These are phyloP conservation scores for Acromyrmex heyeri DNA, from an alignment of 1,140 invertebrate genomes.

Conservation along the genomic window DNA sequence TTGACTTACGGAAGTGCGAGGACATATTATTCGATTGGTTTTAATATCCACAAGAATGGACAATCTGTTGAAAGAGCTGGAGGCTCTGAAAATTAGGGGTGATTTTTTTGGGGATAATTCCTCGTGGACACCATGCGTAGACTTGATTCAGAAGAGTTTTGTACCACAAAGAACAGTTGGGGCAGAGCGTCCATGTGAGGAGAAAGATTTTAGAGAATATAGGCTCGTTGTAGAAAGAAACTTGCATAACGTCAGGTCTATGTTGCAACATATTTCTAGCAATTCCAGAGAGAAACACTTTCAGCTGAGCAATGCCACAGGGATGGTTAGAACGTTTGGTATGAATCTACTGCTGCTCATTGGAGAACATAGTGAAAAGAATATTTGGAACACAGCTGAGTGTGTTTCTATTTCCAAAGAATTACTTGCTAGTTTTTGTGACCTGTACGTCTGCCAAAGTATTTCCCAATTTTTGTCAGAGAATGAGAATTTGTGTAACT, in stretches of 20 bases:
- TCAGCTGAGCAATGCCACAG: slow-evolving; percentile 51
- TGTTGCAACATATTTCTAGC: slow-evolving; percentile 72
- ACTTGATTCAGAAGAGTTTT: slow-evolving; percentile 72
- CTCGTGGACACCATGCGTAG: slow-evolving; percentile 75
- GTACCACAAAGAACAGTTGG: slow-evolving; percentile 76
- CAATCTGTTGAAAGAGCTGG: slow-evolving; percentile 53
- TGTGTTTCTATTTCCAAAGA: slow-evolving; percentile 72
- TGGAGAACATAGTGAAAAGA: slow-evolving; percentile 82
- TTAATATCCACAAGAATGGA: slow-evolving; percentile 58
- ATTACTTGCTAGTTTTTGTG: slow-evolving; percentile 73
- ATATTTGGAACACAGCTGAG: slow-evolving; percentile 81
- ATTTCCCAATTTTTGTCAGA: slow-evolving; percentile 76
- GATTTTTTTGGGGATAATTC: slow-evolving; percentile 58
- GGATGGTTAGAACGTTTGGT: slow-evolving; percentile 65
- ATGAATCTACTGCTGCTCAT: slow-evolving; percentile 81
- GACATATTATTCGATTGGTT: neutral
- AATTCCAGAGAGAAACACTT: slow-evolving; percentile 31
- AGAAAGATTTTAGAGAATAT: slow-evolving; percentile 82
- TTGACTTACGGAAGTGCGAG: neutral
- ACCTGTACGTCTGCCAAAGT: slow-evolving; percentile 72
- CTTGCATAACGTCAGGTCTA: slow-evolving; percentile 72
- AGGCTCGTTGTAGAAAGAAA: slow-evolving; percentile 76
- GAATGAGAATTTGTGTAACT: slow-evolving; percentile 71
- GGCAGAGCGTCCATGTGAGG: slow-evolving; percentile 74
- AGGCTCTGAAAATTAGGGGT: slow-evolving; percentile 55